phyloP scores from a whole-genome alignment of 2,888 invertebrate species.

The Shargacucullia verbasci region DNA sequence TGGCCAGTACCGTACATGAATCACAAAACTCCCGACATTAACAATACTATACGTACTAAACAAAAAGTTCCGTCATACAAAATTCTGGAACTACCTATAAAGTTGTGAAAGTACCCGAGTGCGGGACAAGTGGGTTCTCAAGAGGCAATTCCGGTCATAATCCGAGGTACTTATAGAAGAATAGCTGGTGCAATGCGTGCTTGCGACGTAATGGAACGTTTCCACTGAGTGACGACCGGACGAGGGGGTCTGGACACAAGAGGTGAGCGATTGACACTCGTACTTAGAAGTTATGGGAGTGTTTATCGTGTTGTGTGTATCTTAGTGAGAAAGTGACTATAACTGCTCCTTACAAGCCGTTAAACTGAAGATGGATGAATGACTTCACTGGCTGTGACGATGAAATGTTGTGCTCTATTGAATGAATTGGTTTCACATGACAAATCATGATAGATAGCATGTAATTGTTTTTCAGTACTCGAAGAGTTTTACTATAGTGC shows the following conservation, averaged over 20 bases:
- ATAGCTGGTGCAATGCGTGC: constrained; percentile 81
- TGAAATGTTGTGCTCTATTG: background rate
- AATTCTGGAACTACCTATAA: constrained; percentile 39
- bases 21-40: constrained; percentile 39
- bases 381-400: background rate
- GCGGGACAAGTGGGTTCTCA: constrained; percentile 67
- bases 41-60: constrained; percentile 28
- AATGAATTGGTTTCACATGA: no score
- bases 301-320: constrained; percentile 8
- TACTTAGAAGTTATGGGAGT: background rate
- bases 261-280: constrained; percentile 25
- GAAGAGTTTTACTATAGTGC: no score
- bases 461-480: no score
- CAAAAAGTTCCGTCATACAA: constrained; percentile 41
- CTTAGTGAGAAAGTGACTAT: background rate
- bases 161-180: constrained; percentile 80
- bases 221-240: constrained; percentile 84
- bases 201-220: constrained; percentile 84
- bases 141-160: constrained; percentile 80
- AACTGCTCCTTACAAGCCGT: background rate
- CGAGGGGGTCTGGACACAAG: constrained; percentile 56
- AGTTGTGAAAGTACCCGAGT: constrained; percentile 56
- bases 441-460: no score
- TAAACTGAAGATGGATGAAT: background rate
- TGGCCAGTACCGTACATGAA: constrained; percentile 28